phyloP scores from a whole-genome alignment of 1,140 invertebrate species.

The Pogonus chalceus region DNA sequence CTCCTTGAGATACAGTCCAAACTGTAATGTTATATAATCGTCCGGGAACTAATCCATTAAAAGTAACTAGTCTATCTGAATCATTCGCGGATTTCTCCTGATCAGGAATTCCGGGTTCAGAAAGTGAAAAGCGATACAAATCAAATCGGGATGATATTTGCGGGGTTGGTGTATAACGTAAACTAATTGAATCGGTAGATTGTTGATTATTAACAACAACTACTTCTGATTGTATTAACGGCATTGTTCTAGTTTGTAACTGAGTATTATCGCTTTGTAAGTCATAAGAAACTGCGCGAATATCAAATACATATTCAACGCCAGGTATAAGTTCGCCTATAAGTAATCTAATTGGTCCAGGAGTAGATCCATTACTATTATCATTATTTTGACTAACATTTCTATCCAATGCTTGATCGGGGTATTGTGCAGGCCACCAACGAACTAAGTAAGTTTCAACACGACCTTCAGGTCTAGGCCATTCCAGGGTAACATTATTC shows the following conservation, averaged over 20 bases:
- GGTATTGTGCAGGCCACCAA: constrained; percentile 54
- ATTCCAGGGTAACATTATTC: constrained; percentile 81
- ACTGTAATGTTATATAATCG: constrained; percentile 83
- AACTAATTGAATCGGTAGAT: constrained; percentile 57
- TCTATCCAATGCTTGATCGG: constrained; percentile 33
- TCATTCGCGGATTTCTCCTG: constrained; percentile 69
- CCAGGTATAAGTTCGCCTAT: constrained; percentile 71
- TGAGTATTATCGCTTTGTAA: constrained; percentile 60
- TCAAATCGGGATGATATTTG: constrained; percentile 64
- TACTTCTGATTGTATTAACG: constrained; percentile 83
- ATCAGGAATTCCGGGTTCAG: constrained; percentile 55
- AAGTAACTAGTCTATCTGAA: constrained; percentile 70
- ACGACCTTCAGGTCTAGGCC: constrained; percentile 70
- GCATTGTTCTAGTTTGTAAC: constrained; percentile 67
- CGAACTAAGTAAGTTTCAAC: constrained; percentile 71
- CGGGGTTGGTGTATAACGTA: constrained; percentile 79
- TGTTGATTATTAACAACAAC: constrained; percentile 73
- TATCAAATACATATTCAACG: constrained; percentile 64
- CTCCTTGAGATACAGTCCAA: constrained; percentile 79
- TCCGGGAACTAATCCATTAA: constrained; percentile 67
- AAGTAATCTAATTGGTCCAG: constrained; percentile 46
- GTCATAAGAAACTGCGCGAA: constrained; percentile 65
- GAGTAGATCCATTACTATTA: too few relatives aligned
- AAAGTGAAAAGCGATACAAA: constrained; percentile 71
- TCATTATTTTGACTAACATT: constrained; percentile 32